phyloP scores from a whole-genome alignment of 2,797 vertebrate genomes.

The Scolopax rusticola region DNA sequence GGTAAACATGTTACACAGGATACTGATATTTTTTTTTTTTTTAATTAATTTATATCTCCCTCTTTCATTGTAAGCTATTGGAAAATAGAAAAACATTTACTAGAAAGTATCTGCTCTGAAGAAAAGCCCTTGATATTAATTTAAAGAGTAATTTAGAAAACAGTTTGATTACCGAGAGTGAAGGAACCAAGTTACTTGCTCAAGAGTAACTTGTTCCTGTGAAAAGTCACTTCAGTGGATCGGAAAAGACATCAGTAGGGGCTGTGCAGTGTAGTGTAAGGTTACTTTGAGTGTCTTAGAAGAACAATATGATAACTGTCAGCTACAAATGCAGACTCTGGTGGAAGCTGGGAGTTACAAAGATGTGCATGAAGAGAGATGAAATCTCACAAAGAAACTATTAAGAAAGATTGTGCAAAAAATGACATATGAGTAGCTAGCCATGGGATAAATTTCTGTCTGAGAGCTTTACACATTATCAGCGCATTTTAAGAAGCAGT shows the following conservation, averaged over 20 bases:
- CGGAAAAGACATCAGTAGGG: not conserved
- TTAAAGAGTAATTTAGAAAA: not conserved
- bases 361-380: not conserved
- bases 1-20: rapidly evolving
- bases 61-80: not conserved
- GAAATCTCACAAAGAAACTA: not conserved
- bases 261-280: not conserved
- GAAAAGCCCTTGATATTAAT: not conserved
- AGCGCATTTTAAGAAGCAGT: not conserved
- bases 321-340: not conserved
- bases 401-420: not conserved
- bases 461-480: not conserved
- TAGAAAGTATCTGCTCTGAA: not conserved
- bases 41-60: not conserved
- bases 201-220: not conserved
- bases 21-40: too few relatives aligned
- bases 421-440: not conserved
- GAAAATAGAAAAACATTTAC: not conserved
- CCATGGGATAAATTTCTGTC: not conserved
- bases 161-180: not conserved
- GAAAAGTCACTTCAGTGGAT: not conserved
- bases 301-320: not conserved
- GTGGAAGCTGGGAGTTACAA: not conserved
- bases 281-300: not conserved
- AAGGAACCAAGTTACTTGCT: not conserved